Evolutionary conservation across 2,888 invertebrate genomes (phyloP), one percentile per base, ranked within the genome.

Genomic region (Leucozona laternaria): DNA sequence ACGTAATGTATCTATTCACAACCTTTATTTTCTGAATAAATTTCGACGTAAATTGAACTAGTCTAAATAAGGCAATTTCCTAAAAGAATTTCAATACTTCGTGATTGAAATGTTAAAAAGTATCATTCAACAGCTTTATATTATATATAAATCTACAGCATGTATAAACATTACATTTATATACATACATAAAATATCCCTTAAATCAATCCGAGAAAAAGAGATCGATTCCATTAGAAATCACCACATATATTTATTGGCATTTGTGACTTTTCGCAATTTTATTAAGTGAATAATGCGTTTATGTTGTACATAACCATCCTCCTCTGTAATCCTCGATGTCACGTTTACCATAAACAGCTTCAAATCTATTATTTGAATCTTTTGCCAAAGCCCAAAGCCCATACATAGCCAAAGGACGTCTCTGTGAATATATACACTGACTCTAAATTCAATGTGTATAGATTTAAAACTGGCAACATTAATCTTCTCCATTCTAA

Each of bases 401-500:
- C 37, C n/a, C 43, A 62, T 20, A 40, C 10, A n/a, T 25, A 22
- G 43, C n/a, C 34, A 37, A 58, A 58, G 17, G 45, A 45, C 45
- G n/a, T 20, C 48, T 11, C 11, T 48, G 17, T 45, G 7, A 43
- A 43, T 17, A 45, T 11, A 13, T 40, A 43, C 20, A 37, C 34
- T 58, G 58, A 53, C 25, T 20, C 34, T 37, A 10, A 28, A 28
- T 28, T 55, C 55, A 28, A n/a, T 28, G 20, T 64, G 28, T 64
- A 28, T 64, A 50, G 20, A 20, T 53, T 20, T 53, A 37, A 37
- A 53, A 68, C 53, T 75, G 71, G 81, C 86, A 82, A 82, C 86
- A 86, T 86, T 86, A 86, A 86, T 86, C 86, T 86, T 82, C 60
- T 40, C 82, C 55, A 82, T 82, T 79, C 86, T 86, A 86, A 86